Base-by-base conservation (phyloP, 2,888 invertebrate species). In the Sturmia bella region DNA sequence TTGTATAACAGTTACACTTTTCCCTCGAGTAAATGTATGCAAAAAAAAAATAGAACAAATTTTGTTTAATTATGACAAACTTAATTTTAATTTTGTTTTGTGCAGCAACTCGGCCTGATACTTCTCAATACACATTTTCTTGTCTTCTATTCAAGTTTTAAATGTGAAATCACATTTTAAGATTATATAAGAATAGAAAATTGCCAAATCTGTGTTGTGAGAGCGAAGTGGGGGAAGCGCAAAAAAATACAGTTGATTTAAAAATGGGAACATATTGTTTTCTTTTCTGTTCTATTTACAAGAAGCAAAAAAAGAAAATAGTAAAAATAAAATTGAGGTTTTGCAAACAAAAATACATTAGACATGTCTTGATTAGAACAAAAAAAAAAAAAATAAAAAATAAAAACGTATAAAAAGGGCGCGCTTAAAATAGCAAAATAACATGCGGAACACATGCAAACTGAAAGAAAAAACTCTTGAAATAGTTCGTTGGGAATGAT, bases 391-490 rank as follows among this genome's bases (percentile, higher is more conserved):
- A n/a, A n/a, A n/a, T n/a, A n/a, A 1, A 56, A 15, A n/a, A 15
- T 9, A 48, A 32, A 21, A 61, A n/a, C 15, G 43, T 19, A 59
- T 69, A 73, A 77, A 32, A 64, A 77, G 70, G 77, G 63, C 70
- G 64, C 77, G 63, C 45, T 69, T 56, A 48, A 21, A 66, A 37
- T 39, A 21, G 50, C 37, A 68, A 69, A 19, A 19, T 27, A 64
- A 57, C 19, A 50, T 57, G 52, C 41, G 32, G 64, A 63, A 77
- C 70, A 77, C 70, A 77, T 77, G 70, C 63, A 69, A 76, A 7
- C 6, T 1, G 27, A 32, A 27, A 45, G 3, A 59, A 17, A 43
- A 21, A 19, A 32, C 1, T 11, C n/a, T n/a, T n/a, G n/a, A 39
- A n/a, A 21, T 50, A 45, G 17, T 9, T 19, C 6, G 13, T 41